These are phyloP conservation scores for Peromyscus nudipes DNA, from an alignment of 2,797 vertebrate species.

Conservation along the genomic window DNA sequence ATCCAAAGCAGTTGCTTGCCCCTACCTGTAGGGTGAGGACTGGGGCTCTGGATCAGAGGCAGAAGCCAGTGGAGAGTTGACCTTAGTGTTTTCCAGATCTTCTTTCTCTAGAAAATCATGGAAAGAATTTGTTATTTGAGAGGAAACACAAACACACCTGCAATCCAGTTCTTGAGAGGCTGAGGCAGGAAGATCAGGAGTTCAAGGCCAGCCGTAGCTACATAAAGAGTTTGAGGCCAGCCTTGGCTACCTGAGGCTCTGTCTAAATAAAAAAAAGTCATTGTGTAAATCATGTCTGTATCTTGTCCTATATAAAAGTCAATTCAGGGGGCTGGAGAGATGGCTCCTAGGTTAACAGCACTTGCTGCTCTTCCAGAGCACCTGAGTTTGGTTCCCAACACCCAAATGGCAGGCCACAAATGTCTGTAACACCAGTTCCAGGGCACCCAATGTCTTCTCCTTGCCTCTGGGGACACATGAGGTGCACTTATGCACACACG, in stretches of 20 bases:
- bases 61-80: slow-evolving; percentile 57
- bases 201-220: background rate
- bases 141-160: background rate
- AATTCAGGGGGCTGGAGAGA: background rate
- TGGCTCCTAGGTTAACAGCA: background rate
- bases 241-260: background rate
- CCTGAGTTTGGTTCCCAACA: background rate
- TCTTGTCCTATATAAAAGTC: background rate
- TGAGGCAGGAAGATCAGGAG: background rate
- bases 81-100: slow-evolving; percentile 77
- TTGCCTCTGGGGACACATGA: background rate
- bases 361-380: background rate
- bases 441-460: background rate
- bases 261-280: background rate
- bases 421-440: background rate
- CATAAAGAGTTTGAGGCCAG: background rate
- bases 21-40: slow-evolving; percentile 85
- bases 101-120: slow-evolving; percentile 85
- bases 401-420: background rate
- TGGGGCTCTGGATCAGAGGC: slow-evolving; percentile 72
- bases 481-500: background rate
- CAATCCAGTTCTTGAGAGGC: background rate
- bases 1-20: slow-evolving; percentile 36
- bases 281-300: slow-evolving; percentile 40
- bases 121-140: slow-evolving; percentile 55